Base-by-base conservation (phyloP, 1,140 invertebrate species). In the Cydia splendana region DNA sequence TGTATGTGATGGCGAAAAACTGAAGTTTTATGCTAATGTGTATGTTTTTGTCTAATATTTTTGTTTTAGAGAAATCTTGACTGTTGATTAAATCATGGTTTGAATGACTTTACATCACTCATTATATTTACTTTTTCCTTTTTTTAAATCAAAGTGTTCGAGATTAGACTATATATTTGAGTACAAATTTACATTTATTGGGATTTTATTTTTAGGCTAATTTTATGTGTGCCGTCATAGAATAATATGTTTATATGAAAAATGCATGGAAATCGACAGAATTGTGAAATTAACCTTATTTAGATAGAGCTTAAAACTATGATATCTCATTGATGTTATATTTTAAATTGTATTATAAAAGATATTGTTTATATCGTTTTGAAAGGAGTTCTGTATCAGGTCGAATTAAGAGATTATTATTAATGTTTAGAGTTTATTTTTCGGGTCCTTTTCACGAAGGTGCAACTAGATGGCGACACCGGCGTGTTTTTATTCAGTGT, bases 81-180 rank as follows among this genome's bases (percentile, higher is more conserved):
- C 15, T 62, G 57, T 7, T 10, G 20, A 20, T 24, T 24, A 24
- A 24, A 62, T 53, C 51, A 53, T 53, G 51, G 51, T 53, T 53
- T n/a, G 10, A 53, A 53, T n/a, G 15, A 53, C n/a, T 62, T 62
- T 57, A 57, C 53, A 57, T 62, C 57, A 24, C 57, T 57, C 12
- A 7, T 57, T 57, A 57, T 18, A 24, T 0, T 71, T 71, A 18
- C 20, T 38, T 2, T 42, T 18, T 71, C 6, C 4, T 38, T 71
- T 65, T 28, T 13, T 45, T 1, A 38, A 71, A 69, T 24, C 15
- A 38, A 65, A 38, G 67, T 18, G 67, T 71, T 71, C 67, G 67
- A 74, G 73, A 74, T 74, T 51, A 74, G 73, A 74, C 20, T 74
- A 74, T 74, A 74, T 74, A 51, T 74, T 74, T 53, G 73, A 74